These are phyloP conservation scores for Nomada goodeniana DNA, from an alignment of 2,888 invertebrate genomes.

Conservation along the genomic window DNA sequence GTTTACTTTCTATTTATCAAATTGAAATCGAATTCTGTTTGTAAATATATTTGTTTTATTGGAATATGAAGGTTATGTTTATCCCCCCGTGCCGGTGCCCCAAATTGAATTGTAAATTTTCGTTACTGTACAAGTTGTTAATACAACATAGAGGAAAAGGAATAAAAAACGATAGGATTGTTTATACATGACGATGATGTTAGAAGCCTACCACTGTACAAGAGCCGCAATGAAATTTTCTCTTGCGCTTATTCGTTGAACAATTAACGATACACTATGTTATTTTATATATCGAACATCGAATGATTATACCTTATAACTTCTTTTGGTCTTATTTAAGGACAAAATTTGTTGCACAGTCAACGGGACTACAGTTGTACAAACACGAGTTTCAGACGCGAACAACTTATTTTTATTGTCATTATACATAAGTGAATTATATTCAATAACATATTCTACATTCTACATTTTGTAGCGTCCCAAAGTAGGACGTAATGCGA, in stretches of 20 bases:
- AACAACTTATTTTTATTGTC: no score
- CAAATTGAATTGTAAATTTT: background rate
- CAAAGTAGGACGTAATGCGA: background rate
- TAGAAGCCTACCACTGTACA: background rate
- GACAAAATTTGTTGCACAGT: background rate
- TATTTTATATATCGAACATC: background rate
- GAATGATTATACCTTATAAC: background rate
- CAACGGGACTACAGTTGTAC: background rate
- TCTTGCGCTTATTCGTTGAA: background rate
- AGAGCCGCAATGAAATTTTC: background rate
- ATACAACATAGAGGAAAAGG: background rate
- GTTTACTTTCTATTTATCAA: background rate
- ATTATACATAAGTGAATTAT: no score
- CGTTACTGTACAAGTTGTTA: no score
- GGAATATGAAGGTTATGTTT: conserved; percentile 36
- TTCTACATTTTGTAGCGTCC: no score
- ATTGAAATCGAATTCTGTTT: background rate
- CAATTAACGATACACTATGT: conserved; percentile 4
- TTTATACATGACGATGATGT: background rate
- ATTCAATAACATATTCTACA: no score
- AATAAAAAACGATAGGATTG: background rate
- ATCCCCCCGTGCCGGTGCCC: background rate
- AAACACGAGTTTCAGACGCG: background rate
- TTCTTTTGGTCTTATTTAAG: conserved; percentile 3
- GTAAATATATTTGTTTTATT: background rate